Percentiles rank a stretch among this genome's conserved stretches.
Conservation (phyloP, 1,140 invertebrate species). For the Palaemon carinicauda region DNA sequence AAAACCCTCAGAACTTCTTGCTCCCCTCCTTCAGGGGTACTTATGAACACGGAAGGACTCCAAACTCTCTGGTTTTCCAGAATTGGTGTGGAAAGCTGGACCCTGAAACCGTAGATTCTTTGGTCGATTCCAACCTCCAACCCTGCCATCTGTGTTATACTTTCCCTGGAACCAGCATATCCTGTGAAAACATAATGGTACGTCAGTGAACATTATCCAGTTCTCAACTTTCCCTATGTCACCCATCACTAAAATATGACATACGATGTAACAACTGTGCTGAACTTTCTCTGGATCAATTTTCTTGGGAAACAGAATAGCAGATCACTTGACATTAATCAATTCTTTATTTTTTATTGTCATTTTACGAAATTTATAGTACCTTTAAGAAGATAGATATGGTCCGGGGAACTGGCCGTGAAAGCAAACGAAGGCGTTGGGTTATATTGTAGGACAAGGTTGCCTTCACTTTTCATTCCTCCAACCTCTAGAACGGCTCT, state of each 20-base stretch:
- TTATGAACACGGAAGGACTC: constrained; percentile 18
- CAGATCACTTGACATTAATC: no score
- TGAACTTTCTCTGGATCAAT: no score
- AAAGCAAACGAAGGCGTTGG: neutral
- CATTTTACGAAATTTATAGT: no score
- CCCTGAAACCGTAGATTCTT: constrained; percentile 8
- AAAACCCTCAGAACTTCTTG: constrained; percentile 7
- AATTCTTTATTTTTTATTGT: no score
- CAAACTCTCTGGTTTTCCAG: constrained; percentile 17
- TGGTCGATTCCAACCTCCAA: neutral
- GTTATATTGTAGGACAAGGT: neutral
- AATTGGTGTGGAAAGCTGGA: constrained; percentile 26
- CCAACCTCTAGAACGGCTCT: neutral
- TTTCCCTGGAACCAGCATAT: constrained; percentile 31
- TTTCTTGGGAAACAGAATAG: no score
- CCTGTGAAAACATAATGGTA: neutral
- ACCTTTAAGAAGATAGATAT: constrained; percentile 24
- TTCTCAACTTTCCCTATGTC: no score
- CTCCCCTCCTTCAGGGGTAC: constrained; percentile 25
- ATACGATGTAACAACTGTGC: no score
- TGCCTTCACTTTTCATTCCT: neutral
- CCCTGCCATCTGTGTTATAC: constrained; percentile 13
- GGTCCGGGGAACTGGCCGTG: neutral
- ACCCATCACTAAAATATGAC: no score
- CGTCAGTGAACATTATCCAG: neutral